phyloP scores from a whole-genome alignment of 2,113 vertebrate genomes.

The Regulus satrapa region DNA sequence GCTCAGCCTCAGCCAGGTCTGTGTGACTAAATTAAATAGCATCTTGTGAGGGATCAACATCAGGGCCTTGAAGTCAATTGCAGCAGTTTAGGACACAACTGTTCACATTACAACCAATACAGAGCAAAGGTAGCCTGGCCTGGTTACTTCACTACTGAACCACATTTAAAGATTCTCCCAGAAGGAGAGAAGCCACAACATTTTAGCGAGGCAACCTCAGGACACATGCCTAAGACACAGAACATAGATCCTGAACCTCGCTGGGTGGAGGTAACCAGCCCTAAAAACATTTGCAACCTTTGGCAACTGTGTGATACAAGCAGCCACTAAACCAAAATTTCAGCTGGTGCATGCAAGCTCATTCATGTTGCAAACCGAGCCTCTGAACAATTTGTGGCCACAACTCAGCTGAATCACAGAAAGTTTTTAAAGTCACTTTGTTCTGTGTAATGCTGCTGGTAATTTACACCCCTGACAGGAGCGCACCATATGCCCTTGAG shows the following conservation, averaged over 20 bases:
- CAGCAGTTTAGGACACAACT: background rate
- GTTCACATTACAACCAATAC: background rate
- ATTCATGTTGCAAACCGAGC: background rate
- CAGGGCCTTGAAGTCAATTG: background rate
- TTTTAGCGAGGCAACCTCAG: background rate
- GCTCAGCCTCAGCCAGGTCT: background rate
- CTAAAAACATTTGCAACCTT: background rate
- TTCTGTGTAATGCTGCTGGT: background rate
- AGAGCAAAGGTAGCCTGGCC: background rate
- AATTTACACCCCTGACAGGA: background rate
- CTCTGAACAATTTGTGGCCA: background rate
- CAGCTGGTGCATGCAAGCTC: background rate
- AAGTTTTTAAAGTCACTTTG: background rate
- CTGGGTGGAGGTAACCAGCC: background rate
- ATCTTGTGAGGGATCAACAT: background rate
- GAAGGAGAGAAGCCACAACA: background rate
- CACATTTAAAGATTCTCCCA: background rate
- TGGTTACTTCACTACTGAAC: background rate
- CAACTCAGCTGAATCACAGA: background rate
- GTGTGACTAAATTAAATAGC: background rate
- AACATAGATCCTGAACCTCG: fast-evolving
- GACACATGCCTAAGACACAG: fast-evolving
- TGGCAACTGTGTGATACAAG: background rate
- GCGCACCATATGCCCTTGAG: background rate
- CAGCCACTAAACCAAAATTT: background rate